Conservation (phyloP, 2,888 invertebrate genomes). For the Azorinus chamasolen region DNA sequence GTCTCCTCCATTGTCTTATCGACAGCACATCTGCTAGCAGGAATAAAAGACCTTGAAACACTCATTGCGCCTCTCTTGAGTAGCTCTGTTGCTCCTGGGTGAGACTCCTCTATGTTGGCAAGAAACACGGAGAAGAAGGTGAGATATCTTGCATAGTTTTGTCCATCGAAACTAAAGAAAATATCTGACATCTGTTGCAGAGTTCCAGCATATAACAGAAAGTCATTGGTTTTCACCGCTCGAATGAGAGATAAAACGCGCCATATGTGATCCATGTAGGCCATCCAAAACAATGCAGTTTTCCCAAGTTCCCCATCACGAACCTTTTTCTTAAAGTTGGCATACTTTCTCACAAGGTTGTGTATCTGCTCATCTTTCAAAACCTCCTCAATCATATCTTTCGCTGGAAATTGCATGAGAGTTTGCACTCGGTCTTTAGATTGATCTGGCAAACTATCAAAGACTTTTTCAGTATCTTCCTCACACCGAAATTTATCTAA, state of each 20-base stretch:
- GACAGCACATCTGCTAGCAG: slow-evolving; percentile 59
- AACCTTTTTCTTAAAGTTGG: neutral
- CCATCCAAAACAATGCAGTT: neutral
- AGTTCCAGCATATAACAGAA: neutral
- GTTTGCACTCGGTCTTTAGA: too few relatives aligned
- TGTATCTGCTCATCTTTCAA: too few relatives aligned
- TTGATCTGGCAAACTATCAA: too few relatives aligned
- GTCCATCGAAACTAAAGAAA: neutral
- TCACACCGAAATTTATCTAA: neutral
- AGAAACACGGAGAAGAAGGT: too few relatives aligned
- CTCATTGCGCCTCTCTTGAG: slow-evolving; percentile 49
- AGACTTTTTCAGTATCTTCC: too few relatives aligned
- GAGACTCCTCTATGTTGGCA: too few relatives aligned
- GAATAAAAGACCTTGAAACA: slow-evolving; percentile 63
- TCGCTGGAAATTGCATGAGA: too few relatives aligned
- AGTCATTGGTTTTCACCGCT: slow-evolving; percentile 1
- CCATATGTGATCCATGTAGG: neutral
- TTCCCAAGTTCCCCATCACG: slow-evolving; percentile 4
- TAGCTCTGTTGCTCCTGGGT: too few relatives aligned
- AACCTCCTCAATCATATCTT: too few relatives aligned
- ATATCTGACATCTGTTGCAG: slow-evolving; percentile 2
- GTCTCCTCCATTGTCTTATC: slow-evolving; percentile 63
- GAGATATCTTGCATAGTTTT: too few relatives aligned
- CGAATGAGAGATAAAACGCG: too few relatives aligned
- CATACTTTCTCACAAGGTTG: too few relatives aligned